Evolutionary conservation across 1,140 invertebrate species (phyloP).

Genomic region (Lepidotrigona ventralis): DNA sequence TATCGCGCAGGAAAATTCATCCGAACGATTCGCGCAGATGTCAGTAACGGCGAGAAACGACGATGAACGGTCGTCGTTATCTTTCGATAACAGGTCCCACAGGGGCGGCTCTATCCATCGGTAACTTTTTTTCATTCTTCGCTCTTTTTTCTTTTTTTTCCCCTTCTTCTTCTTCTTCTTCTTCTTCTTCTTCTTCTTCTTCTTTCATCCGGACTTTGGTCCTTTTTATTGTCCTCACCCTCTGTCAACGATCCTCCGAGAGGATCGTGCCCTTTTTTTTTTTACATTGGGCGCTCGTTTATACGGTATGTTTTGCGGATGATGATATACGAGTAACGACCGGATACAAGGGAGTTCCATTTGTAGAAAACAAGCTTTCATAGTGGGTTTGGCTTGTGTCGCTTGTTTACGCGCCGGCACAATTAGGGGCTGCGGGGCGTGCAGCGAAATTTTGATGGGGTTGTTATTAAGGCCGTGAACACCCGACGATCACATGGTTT

Average conservation of each 20-base stretch:
- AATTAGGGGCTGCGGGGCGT: neutral
- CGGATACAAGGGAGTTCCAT: constrained; percentile 35
- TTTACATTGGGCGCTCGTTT: neutral
- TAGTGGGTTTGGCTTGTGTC: neutral
- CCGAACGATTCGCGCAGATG: constrained; percentile 41
- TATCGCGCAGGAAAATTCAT: too few species aligned
- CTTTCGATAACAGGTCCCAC: constrained; percentile 51
- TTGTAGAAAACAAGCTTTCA: constrained; percentile 29
- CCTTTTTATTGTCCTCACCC: neutral
- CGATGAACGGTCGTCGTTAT: constrained; percentile 51
- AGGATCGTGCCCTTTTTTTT: neutral
- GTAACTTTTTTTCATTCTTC: neutral
- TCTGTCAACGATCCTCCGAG: neutral
- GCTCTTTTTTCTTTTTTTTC: neutral
- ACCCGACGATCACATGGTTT: neutral
- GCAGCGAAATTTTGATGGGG: neutral
- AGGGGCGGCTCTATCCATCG: constrained; percentile 13
- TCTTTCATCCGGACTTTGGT: neutral
- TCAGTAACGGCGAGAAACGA: constrained; percentile 41
- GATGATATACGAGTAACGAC: constrained; percentile 27
- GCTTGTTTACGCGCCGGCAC: neutral
- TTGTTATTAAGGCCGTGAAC: neutral
- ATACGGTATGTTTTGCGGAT: neutral
- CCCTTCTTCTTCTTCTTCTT: neutral
- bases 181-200: neutral